Evolutionary conservation across 1,140 invertebrate genomes (phyloP).

Genomic region (Cepaea nemoralis): DNA sequence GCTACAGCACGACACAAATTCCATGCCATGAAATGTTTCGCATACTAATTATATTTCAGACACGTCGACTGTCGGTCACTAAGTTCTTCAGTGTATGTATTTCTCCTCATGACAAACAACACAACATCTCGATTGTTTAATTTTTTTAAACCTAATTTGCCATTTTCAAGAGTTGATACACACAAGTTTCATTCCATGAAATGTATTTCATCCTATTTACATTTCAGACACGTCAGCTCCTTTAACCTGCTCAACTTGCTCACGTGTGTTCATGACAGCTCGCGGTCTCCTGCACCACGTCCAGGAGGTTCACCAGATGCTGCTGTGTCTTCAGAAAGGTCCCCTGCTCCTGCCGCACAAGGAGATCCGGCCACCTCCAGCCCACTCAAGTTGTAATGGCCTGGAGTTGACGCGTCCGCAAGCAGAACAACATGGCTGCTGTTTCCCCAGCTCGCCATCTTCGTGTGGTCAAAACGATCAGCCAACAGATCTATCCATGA

Average conservation of each 20-base stretch:
- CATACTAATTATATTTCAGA: background rate
- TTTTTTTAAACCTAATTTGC: too few species aligned
- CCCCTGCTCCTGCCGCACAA: background rate
- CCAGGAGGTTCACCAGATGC: conserved; percentile 60
- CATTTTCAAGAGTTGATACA: too few species aligned
- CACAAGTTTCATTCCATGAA: too few species aligned
- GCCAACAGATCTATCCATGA: conserved; percentile 24
- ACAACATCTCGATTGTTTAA: too few species aligned
- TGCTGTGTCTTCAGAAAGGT: conserved; percentile 60
- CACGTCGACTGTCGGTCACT: background rate
- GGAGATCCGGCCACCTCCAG: background rate
- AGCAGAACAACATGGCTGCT: background rate
- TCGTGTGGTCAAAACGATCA: background rate
- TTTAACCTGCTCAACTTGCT: conserved; percentile 59
- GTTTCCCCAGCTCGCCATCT: background rate
- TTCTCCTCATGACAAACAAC: too few species aligned
- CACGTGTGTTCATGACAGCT: conserved; percentile 61
- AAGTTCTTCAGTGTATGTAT: too few species aligned
- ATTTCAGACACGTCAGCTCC: background rate
- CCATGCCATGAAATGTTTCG: too few species aligned
- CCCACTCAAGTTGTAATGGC: background rate
- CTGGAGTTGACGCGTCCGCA: background rate
- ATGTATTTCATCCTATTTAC: background rate
- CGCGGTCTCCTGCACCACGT: conserved; percentile 63
- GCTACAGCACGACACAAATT: too few species aligned